Base-by-base conservation (phyloP, 2,113 vertebrate genomes). In the Archocentrus centrarchus region DNA sequence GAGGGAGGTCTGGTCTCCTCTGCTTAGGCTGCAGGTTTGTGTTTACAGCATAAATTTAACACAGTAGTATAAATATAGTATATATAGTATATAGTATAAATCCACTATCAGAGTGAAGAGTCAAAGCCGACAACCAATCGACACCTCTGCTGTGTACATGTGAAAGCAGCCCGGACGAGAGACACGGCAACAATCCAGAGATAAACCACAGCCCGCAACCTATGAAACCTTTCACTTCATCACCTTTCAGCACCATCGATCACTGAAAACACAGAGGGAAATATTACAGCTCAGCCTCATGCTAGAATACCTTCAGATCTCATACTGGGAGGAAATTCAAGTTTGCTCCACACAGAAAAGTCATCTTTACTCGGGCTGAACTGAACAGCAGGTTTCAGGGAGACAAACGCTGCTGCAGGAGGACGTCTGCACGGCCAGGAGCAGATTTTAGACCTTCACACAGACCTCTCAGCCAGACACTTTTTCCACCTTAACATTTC, bases 31-130 rank as follows among this genome's bases (percentile, higher is more conserved):
- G 32, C 32, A 3, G 6, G 32, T 35, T 35, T 6, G 32, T 44
- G 63, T 41, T 66, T 17, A 66, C 7, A 24, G 24, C 39, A 68
- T 27, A 50, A 0, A 20, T 70, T 30, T 0, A 70, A 50, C 3
- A 30, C 4, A 70, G 15, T 0, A 44, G 11, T 4, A 44, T 44
- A 44, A 70, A 70, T 70, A n/a, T n/a, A n/a, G n/a, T n/a, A n/a
- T n/a, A n/a, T n/a, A n/a, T n/a, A n/a, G n/a, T n/a, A n/a, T n/a
- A n/a, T 0, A 44, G 11, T 4, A 44, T 44, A 44, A 70, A 70
- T 70, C 47, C 7, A 0, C 5, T 7, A 2, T 7, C 0, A 70
- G 64, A 70, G 63, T 6, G 22, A 2, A 0, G 44, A 11, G 22
- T 27, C 63, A 68, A 70, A 70, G 41, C 24, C 0, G 41, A 70